Evolutionary conservation across 2,888 invertebrate species (phyloP), one percentile per base, ranked within the genome.

Genomic region (Callimorpha dominula): DNA sequence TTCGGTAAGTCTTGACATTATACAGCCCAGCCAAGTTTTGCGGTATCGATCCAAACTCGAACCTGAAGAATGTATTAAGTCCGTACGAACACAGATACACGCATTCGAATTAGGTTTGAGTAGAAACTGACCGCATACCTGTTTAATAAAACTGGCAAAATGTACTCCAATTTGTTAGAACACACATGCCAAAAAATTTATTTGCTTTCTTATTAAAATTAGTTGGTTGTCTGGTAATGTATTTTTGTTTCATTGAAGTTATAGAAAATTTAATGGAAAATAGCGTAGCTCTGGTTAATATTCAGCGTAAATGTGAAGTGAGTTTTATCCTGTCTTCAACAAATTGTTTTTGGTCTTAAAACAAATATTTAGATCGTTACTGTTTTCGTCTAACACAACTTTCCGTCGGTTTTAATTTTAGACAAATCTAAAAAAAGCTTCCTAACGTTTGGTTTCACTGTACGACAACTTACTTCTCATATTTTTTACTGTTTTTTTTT

Each of bases 401-500:
- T 70, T 70, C 42, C 40, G 66, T 50, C 50, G 31, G 40, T 17
- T 71, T 70, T 31, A 70, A 64, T 68, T 74, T 69, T 57, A 68
- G 54, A 71, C 42, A 17, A 42, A n/a, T 49, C 64, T 65, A 68
- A 64, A 72, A 66, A 66, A 40, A 66, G 31, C 68, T n/a, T 62
- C 43, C 46, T 31, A 15, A 49, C 60, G 49, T 6, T 64, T 50
- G 42, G 9, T 64, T 54, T 14, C n/a, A 40, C 46, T 12, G 9
- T 50, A 72, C 69, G 71, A 70, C 87, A 88, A 85, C 85, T 87
- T 60, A 71, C n/a, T 72, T 68, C 52, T 63, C 31, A 60, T 57
- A 46, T 69, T 66, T 69, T 9, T 31, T 43, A 68, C 64, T 52
- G 31, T 49, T 31, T n/a, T 11, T 46, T 71, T 68, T 64, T 72